A percentile compares a stretch with the other conserved stretches of the same genome.
Evolutionary conservation across 2,797 vertebrate genomes (phyloP).

Genomic region (Benthosema pterotum): DNA sequence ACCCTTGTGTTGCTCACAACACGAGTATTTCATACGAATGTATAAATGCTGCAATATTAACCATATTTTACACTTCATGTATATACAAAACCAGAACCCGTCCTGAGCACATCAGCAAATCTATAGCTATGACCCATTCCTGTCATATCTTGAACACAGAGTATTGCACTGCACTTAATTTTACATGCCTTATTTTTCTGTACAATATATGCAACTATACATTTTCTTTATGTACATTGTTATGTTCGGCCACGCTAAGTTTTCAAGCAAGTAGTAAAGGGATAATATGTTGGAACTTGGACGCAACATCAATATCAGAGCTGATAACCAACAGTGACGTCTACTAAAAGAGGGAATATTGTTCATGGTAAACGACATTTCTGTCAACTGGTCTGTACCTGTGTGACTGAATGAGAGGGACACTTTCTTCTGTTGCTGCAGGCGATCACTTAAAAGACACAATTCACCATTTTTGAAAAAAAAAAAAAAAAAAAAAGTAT

Average conservation of each 20-base stretch:
- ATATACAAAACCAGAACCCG: neutral
- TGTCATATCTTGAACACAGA: neutral
- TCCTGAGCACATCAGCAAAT: too few relatives aligned
- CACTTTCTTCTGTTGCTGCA: neutral
- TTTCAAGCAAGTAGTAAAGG: too few relatives aligned
- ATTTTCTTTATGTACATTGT: too few relatives aligned
- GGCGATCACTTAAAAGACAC: neutral
- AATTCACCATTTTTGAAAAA: too few relatives aligned
- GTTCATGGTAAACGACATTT: neutral
- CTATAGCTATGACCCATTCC: neutral
- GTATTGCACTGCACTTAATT: too few relatives aligned
- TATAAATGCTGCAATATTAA: neutral
- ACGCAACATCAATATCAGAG: neutral
- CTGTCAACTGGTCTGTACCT: neutral
- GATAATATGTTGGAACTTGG: neutral
- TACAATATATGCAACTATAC: too few relatives aligned
- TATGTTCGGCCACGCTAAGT: too few relatives aligned
- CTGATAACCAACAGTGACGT: neutral
- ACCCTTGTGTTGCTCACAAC: neutral
- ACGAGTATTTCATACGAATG: conserved; percentile 6
- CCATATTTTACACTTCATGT: neutral
- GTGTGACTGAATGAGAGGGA: neutral
- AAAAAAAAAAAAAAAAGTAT: too few relatives aligned
- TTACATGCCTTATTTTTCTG: too few relatives aligned
- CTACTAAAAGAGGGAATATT: neutral